Evolutionary conservation across 2,888 invertebrate genomes (phyloP).

Genomic region (Amblyjoppa fuscipennis): DNA sequence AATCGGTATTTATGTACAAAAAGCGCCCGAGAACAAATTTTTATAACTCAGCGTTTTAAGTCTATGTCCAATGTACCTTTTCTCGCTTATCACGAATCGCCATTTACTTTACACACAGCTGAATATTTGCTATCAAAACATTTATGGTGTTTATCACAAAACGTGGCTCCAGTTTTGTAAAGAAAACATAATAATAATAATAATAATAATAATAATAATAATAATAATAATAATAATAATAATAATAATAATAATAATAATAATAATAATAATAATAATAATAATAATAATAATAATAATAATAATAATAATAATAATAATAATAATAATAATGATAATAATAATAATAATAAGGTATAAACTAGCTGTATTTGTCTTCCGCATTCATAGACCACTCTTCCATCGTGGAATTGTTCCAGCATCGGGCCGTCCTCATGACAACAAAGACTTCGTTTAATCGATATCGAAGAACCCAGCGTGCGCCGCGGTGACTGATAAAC

Average conservation of each 20-base stretch:
- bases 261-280: neutral
- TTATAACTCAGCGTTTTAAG: too few relatives aligned
- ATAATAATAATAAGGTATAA: neutral
- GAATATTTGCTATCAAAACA: too few relatives aligned
- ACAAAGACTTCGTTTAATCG: constrained; percentile 71
- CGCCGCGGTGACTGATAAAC: constrained; percentile 35
- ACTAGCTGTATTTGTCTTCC: neutral
- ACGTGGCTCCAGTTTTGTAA: neutral
- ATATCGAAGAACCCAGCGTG: constrained; percentile 65
- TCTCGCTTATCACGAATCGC: too few relatives aligned
- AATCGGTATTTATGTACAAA: too few relatives aligned
- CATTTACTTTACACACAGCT: too few relatives aligned
- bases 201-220: too few relatives aligned
- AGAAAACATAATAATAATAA: neutral
- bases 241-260: neutral
- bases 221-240: too few relatives aligned
- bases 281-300: too few relatives aligned
- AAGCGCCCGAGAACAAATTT: too few relatives aligned
- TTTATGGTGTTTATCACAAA: neutral
- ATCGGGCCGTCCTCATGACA: constrained; percentile 55
- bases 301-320: too few relatives aligned
- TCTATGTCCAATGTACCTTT: too few relatives aligned
- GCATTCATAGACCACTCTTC: neutral
- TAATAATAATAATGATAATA: neutral
- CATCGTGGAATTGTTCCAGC: neutral